Conservation (phyloP, 2,113 vertebrate genomes). For the Vidua chalybeata region DNA sequence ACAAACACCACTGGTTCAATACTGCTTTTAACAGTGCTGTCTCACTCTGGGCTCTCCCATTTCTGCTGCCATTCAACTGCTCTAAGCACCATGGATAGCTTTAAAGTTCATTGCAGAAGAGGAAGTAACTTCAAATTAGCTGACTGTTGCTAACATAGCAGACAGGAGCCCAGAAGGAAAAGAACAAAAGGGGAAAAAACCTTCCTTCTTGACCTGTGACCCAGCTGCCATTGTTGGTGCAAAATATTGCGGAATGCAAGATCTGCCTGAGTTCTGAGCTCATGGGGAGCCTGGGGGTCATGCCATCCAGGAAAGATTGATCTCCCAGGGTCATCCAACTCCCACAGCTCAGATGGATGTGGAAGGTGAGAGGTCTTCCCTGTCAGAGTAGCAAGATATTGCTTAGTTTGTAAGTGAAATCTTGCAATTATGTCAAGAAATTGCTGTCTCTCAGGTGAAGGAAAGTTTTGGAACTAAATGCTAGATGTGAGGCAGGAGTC, state of each 20-base stretch:
- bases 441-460: neutral
- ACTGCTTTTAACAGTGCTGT: neutral
- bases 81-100: neutral
- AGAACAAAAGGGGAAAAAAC: neutral
- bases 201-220: slow-evolving; percentile 18
- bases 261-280: slow-evolving; percentile 1
- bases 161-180: neutral
- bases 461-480: neutral
- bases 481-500: neutral
- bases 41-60: neutral
- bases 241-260: slow-evolving; percentile 8
- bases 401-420: neutral
- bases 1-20: neutral
- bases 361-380: slow-evolving; percentile 6
- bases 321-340: neutral
- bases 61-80: neutral
- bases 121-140: neutral
- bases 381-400: neutral
- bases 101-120: neutral
- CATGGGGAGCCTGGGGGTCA: neutral
- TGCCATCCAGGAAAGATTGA: slow-evolving; percentile 20
- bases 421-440: neutral
- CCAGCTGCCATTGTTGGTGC: neutral
- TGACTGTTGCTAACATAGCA: neutral
- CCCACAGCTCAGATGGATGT: neutral